These are phyloP conservation scores for Cynodonichthys magdalenae DNA, from an alignment of 2,797 vertebrate species.

Conservation along the genomic window DNA sequence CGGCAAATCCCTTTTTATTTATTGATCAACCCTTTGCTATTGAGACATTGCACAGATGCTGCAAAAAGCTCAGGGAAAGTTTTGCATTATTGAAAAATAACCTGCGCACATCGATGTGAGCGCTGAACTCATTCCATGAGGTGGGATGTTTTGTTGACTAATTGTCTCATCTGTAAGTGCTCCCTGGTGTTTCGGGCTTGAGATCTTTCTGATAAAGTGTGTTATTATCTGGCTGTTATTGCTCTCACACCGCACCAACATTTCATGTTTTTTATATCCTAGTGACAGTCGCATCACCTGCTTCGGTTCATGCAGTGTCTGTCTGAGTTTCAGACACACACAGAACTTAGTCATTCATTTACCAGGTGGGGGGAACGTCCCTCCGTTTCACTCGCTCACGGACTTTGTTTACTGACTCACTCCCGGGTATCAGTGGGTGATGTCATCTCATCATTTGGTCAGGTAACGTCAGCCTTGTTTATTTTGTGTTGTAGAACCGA, in stretches of 20 bases:
- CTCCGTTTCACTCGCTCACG: conserved; percentile 4
- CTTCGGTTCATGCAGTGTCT: conserved; percentile 10
- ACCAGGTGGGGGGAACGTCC: conserved; percentile 14
- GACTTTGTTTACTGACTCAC: conserved; percentile 53
- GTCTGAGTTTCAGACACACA: conserved; percentile 51
- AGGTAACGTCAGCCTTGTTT: conserved; percentile 72
- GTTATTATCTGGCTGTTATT: conserved; percentile 42
- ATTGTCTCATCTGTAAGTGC: conserved; percentile 56
- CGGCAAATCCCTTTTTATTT: conserved; percentile 60
- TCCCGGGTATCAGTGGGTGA: conserved; percentile 79
- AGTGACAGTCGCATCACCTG: conserved; percentile 14
- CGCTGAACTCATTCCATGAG: conserved; percentile 26
- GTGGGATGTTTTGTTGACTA: conserved; percentile 54
- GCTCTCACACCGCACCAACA: neutral
- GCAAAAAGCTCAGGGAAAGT: conserved; percentile 53
- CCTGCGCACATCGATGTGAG: conserved; percentile 12
- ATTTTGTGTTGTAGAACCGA: conserved; percentile 64
- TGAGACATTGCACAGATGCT: conserved; percentile 62
- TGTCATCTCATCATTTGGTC: conserved; percentile 72
- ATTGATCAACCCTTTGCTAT: conserved; percentile 68
- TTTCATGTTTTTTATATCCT: conserved; percentile 20
- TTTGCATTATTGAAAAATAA: conserved; percentile 72
- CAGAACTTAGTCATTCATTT: conserved; percentile 52
- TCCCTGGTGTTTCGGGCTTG: conserved; percentile 36
- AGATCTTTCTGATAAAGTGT: conserved; percentile 31